Conservation (phyloP, 2,113 vertebrate genomes). For the Neogobius melanostomus region DNA sequence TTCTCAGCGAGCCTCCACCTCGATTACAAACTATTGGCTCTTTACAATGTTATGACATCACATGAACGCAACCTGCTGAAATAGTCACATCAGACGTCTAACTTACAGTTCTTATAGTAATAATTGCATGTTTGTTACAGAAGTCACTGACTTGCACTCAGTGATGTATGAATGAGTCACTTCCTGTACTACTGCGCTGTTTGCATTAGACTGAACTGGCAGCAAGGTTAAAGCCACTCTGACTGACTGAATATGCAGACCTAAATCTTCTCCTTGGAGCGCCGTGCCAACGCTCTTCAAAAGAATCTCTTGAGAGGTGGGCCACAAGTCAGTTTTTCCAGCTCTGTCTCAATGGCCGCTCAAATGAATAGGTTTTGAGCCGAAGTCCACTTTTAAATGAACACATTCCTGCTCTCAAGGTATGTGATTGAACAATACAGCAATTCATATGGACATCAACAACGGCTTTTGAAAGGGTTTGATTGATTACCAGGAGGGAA, state of each 20-base stretch:
- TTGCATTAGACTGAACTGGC: slow-evolving; percentile 15
- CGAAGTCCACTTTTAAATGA: slow-evolving; percentile 22
- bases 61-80: too few relatives aligned
- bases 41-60: neutral
- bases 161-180: slow-evolving; percentile 22
- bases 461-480: slow-evolving; percentile 10
- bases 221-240: slow-evolving; percentile 29
- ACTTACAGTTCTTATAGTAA: neutral
- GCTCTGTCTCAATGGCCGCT: neutral
- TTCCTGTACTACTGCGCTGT: slow-evolving; percentile 18
- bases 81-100: neutral
- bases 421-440: slow-evolving; percentile 5
- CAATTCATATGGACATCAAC: slow-evolving; percentile 9
- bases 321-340: slow-evolving; percentile 33
- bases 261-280: slow-evolving; percentile 41
- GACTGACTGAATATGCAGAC: slow-evolving; percentile 23
- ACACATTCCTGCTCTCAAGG: slow-evolving; percentile 28
- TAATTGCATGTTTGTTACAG: neutral
- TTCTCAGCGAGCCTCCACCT: too few relatives aligned
- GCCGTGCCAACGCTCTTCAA: slow-evolving; percentile 31
- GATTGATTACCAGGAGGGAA: slow-evolving; percentile 17
- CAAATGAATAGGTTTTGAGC: slow-evolving; percentile 26
- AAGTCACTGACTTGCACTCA: neutral
- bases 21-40: too few relatives aligned
- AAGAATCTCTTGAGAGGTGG: slow-evolving; percentile 36